Conservation (phyloP, 1,140 invertebrate genomes). For the Centruroides sculpturatus region DNA sequence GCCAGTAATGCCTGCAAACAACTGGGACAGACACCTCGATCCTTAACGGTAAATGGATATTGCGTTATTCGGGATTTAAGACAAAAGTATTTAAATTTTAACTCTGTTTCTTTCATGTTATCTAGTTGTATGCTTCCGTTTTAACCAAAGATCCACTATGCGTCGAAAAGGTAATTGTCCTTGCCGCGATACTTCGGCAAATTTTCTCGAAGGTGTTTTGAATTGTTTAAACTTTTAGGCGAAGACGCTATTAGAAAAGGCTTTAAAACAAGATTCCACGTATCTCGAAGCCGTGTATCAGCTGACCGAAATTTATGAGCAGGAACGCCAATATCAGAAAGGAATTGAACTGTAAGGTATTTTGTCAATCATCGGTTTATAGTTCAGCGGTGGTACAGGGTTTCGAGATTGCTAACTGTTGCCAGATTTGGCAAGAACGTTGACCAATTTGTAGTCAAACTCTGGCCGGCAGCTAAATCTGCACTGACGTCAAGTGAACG, state of each 20-base stretch:
- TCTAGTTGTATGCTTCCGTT: constrained; percentile 51
- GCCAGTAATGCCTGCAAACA: constrained; percentile 51
- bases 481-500: too few relatives aligned
- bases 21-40: constrained; percentile 48
- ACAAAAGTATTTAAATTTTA: too few relatives aligned
- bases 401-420: too few relatives aligned
- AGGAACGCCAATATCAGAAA: constrained; percentile 31
- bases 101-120: constrained; percentile 4
- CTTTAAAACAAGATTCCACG: constrained; percentile 44
- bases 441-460: too few relatives aligned
- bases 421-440: too few relatives aligned
- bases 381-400: too few relatives aligned
- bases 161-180: constrained; percentile 34
- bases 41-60: constrained; percentile 43
- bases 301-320: constrained; percentile 43
- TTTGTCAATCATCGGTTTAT: not conserved
- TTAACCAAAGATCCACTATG: constrained; percentile 50
- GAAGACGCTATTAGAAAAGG: constrained; percentile 51
- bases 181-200: too few relatives aligned
- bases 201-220: too few relatives aligned
- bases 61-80: not conserved
- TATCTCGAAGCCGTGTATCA: constrained; percentile 52
- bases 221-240: constrained; percentile 23
- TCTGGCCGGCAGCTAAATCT: too few relatives aligned
- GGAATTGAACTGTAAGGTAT: constrained; percentile 29